These are phyloP conservation scores for Molossus molossus DNA, from an alignment of 2,797 vertebrate species.

Conservation along the genomic window DNA sequence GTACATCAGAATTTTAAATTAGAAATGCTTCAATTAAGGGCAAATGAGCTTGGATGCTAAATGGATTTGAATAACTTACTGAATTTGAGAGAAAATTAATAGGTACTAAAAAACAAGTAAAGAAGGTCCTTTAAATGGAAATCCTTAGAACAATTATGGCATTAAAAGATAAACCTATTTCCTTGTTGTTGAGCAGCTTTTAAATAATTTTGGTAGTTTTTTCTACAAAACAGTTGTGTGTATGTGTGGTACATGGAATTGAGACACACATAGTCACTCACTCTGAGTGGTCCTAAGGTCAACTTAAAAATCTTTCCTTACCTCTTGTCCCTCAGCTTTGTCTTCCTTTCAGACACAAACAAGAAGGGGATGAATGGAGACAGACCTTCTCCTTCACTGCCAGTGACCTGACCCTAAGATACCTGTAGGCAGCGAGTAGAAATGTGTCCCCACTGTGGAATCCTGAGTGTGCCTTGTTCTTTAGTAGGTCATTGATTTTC, in stretches of 20 bases:
- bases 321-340: background rate
- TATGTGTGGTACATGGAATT: background rate
- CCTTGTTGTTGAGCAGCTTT: background rate
- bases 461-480: background rate
- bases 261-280: too few relatives aligned
- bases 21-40: conserved; percentile 64
- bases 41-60: conserved; percentile 66
- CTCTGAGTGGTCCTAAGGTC: background rate
- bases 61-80: conserved; percentile 59
- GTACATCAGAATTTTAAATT: conserved; percentile 65
- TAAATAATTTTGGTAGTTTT: background rate
- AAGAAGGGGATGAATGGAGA: background rate
- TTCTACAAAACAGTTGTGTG: background rate
- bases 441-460: background rate
- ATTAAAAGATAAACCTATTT: conserved; percentile 16
- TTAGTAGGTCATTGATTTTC: background rate
- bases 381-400: background rate
- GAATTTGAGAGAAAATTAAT: conserved; percentile 14
- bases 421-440: background rate
- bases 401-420: background rate
- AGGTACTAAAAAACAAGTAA: conserved; percentile 18
- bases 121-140: conserved; percentile 29
- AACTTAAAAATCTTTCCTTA: background rate
- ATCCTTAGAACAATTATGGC: background rate
- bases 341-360: background rate